Percentiles rank a stretch among this genome's conserved stretches.
phyloP scores from a whole-genome alignment of 1,140 invertebrate species.

The Euura lappo region DNA sequence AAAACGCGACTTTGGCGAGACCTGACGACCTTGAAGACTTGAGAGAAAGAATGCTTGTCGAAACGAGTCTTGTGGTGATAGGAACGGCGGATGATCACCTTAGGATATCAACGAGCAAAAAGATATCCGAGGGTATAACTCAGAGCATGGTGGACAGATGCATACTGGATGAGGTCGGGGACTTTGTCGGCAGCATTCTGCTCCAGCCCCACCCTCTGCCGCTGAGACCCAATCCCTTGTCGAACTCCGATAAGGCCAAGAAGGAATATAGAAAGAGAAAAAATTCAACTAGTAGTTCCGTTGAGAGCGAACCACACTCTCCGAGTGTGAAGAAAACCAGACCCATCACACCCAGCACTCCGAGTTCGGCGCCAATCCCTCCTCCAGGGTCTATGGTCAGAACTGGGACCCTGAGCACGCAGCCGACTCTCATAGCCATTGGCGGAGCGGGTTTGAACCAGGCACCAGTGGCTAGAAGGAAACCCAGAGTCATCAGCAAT shows the following conservation, averaged over 20 bases:
- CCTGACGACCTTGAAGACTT: constrained; percentile 81
- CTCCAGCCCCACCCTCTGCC: constrained; percentile 67
- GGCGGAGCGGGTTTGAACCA: constrained; percentile 44
- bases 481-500: constrained; percentile 40
- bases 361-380: constrained; percentile 37
- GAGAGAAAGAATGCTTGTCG: constrained; percentile 75
- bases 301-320: constrained; percentile 63
- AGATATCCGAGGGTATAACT: constrained; percentile 76
- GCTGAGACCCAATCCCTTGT: constrained; percentile 51
- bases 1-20: constrained; percentile 70
- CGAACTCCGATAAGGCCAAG: constrained; percentile 36
- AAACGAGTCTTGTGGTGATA: constrained; percentile 81
- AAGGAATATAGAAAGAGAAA: constrained; percentile 50
- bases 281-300: constrained; percentile 63
- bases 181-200: constrained; percentile 67
- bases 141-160: constrained; percentile 83
- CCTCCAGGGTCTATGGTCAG: constrained; percentile 55
- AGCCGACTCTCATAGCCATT: constrained; percentile 27
- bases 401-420: constrained; percentile 43
- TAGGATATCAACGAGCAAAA: constrained; percentile 73
- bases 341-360: constrained; percentile 44
- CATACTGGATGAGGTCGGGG: constrained; percentile 72
- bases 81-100: constrained; percentile 82
- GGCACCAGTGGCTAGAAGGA: constrained; percentile 48
- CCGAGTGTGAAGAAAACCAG: constrained; percentile 54